These are phyloP conservation scores for Athripsodes cinereus DNA, from an alignment of 2,888 invertebrate species.

Conservation along the genomic window DNA sequence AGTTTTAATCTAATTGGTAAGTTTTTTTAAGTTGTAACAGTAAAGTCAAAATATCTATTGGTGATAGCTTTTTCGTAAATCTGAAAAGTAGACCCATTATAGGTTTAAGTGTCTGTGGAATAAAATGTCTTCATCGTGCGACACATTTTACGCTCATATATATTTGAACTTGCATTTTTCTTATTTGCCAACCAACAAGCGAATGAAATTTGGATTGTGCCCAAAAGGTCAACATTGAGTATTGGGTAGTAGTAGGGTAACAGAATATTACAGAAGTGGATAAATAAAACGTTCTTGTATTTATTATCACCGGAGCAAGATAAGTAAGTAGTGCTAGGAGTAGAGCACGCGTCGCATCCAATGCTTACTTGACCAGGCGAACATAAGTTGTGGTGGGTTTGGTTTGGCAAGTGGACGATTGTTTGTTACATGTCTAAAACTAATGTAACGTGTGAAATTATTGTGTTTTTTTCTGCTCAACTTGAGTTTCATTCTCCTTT, in stretches of 20 bases:
- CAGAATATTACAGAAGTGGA: neutral
- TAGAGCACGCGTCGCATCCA: neutral
- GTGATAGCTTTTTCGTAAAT: no score
- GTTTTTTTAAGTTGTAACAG: no score
- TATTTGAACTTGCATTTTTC: no score
- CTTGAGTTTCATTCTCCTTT: no score
- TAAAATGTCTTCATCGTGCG: no score
- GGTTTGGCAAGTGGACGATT: conserved; percentile 1
- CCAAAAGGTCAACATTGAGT: neutral
- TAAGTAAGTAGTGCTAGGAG: neutral
- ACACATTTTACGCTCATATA: no score
- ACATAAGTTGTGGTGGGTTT: conserved; percentile 2
- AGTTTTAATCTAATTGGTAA: no score
- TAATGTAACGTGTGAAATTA: neutral
- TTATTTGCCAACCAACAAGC: no score
- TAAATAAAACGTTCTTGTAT: neutral
- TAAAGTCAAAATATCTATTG: no score
- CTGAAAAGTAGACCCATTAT: no score
- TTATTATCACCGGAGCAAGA: neutral
- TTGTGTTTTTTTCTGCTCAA: no score
- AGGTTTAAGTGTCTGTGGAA: no score
- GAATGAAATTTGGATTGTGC: neutral
- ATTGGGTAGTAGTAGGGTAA: neutral
- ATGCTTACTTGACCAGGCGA: neutral
- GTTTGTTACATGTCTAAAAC: neutral